Percentiles rank a stretch among this genome's conserved stretches.
These are phyloP conservation scores for Drosophila bunnanda DNA, from an alignment of 2,888 invertebrate species.

Conservation along the genomic window DNA sequence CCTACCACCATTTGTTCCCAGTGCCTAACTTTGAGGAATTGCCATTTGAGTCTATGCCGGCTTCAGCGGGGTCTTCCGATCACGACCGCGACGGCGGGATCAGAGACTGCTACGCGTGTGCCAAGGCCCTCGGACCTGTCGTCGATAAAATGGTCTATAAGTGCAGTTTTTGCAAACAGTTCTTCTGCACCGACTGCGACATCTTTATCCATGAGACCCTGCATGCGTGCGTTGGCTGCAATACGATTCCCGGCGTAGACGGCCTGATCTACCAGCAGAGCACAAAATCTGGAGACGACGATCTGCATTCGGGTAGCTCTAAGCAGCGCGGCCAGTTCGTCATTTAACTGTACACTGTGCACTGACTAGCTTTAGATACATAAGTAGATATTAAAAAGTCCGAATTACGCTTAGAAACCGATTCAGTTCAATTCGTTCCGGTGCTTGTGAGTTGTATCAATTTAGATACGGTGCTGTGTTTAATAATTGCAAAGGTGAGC, in stretches of 20 bases:
- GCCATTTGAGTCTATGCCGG: constrained; percentile 84
- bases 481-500: constrained; percentile 27
- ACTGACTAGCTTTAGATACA: constrained; percentile 7
- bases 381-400: constrained; percentile 12
- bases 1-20: constrained; percentile 98
- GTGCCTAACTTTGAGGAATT: constrained; percentile 93
- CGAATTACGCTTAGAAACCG: constrained; percentile 14
- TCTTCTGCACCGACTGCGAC: constrained; percentile 98
- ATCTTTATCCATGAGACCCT: constrained; percentile 96
- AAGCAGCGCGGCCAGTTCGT: constrained; percentile 42
- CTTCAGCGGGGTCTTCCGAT: constrained; percentile 33
- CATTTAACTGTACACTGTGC: constrained; percentile 21
- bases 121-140: constrained; percentile 87
- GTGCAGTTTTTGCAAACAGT: constrained; percentile 91
- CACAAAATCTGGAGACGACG: constrained; percentile 27
- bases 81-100: constrained; percentile 85
- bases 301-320: constrained; percentile 4
- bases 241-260: constrained; percentile 86
- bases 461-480: constrained; percentile 21
- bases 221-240: constrained; percentile 98
- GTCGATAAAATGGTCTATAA: constrained; percentile 92
- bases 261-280: constrained; percentile 78
- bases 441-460: constrained; percentile 29
- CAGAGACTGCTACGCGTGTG: constrained; percentile 90
- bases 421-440: constrained; percentile 26